Base-by-base conservation (phyloP, 2,888 invertebrate species). In the Sipha maydis region DNA sequence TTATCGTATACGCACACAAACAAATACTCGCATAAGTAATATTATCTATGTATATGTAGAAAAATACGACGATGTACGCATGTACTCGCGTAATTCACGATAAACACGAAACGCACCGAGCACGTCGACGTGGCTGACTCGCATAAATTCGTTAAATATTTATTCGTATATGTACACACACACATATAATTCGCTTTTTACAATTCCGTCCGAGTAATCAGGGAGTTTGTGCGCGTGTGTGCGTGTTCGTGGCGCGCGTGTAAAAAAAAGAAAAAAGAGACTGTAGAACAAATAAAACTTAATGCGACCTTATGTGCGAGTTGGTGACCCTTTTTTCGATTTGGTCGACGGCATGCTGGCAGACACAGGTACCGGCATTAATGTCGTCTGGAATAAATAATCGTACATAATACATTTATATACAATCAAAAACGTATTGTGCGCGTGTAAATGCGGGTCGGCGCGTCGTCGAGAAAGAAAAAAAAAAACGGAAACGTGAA, bases 321-420 rank as follows among this genome's bases (percentile, higher is more conserved):
- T 67, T 67, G 76, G 85, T 85, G 85, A 85, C 78, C 85, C 78
- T 85, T 69, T 85, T 34, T 75, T 75, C 41, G 82, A 80, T 83
- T 83, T 34, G 41, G 61, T 67, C 61, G 85, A 78, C 78, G 78
- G 78, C 78, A 48, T 54, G 85, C 85, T 85, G 85, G 85, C 85
- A 71, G n/a, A 61, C 85, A 38, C 85, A 48, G 85, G 84, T 76
- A 84, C 77, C 77, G 77, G 67, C 41, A 85, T 85, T 85, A 85
- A 78, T 85, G 61, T 69, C 77, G 77, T 85, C 77, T 48, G 85
- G 76, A 85, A 85, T 85, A 85, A 76, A 85, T 85, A 69, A 85
- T 78, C 77, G 54, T 54, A 85, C 61, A 48, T 31, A 69, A 67
- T 54, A 69, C 77, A 41, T 25, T 79, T 25, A 56, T 19, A 48